These are phyloP conservation scores for Pristiophorus japonicus DNA, from an alignment of 2,113 vertebrate species.

Conservation along the genomic window DNA sequence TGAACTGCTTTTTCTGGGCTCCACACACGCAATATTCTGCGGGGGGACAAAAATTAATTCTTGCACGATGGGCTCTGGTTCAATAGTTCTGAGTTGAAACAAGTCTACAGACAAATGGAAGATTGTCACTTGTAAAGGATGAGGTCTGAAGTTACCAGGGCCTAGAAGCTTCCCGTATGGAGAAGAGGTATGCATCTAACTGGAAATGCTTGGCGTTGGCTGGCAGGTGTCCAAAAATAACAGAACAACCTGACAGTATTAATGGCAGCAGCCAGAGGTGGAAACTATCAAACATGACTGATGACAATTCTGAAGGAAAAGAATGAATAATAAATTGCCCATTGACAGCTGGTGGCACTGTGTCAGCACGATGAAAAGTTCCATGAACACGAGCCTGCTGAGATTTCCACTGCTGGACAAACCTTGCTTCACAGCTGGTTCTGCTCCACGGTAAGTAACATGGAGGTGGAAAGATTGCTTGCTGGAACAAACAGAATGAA, in stretches of 20 bases:
- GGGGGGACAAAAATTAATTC: not conserved
- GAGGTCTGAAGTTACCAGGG: not conserved
- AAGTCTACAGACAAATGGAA: not conserved
- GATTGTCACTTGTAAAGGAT: not conserved
- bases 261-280: not conserved
- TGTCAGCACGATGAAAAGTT: not conserved
- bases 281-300: slow-evolving; percentile 25
- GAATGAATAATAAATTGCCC: slow-evolving; percentile 29
- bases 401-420: not conserved
- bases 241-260: slow-evolving; percentile 18
- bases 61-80: not conserved
- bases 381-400: slow-evolving; percentile 20
- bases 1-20: not conserved
- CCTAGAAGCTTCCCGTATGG: not conserved
- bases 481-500: not conserved
- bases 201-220: not conserved
- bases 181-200: not conserved
- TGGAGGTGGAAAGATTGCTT: slow-evolving; percentile 25
- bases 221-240: slow-evolving; percentile 32
- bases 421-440: slow-evolving; percentile 26
- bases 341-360: slow-evolving; percentile 32
- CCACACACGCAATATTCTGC: not conserved
- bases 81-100: not conserved
- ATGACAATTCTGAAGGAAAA: slow-evolving; percentile 29
- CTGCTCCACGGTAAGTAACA: slow-evolving; percentile 28